phyloP scores from a whole-genome alignment of 2,113 vertebrate species.

The Formicarius rufipectus region DNA sequence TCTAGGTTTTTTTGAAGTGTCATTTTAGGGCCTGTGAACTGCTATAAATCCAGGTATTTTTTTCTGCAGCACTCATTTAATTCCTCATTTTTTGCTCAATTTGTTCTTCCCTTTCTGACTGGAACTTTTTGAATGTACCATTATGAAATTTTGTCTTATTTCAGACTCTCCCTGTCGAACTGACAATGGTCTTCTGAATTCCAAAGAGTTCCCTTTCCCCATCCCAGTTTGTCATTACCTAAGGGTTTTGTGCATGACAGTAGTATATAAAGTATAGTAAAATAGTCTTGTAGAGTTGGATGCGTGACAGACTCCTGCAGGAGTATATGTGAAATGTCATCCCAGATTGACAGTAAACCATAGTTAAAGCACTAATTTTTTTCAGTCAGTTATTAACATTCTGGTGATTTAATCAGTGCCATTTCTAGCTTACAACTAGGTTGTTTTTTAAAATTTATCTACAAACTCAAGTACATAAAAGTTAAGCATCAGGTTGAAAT shows the following conservation, averaged over 20 bases:
- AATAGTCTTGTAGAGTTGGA: neutral
- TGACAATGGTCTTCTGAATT: neutral
- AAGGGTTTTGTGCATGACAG: neutral
- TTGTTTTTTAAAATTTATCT: neutral
- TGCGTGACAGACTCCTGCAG: neutral
- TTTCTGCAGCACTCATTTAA: neutral
- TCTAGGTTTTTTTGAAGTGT: neutral
- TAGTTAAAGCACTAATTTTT: neutral
- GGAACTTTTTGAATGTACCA: neutral
- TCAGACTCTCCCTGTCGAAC: neutral
- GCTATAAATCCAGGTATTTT: neutral
- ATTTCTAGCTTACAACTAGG: neutral
- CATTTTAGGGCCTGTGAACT: neutral
- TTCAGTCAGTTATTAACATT: neutral
- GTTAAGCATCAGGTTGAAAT: neutral
- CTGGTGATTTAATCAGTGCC: neutral
- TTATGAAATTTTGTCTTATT: neutral
- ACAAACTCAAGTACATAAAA: neutral
- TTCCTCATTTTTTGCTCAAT: neutral
- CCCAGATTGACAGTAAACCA: neutral
- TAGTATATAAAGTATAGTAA: neutral
- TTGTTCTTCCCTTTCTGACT: neutral
- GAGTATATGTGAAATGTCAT: neutral
- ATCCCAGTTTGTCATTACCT: neutral
- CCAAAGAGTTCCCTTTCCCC: neutral